A percentile compares a stretch with the other conserved stretches of the same genome.
These are phyloP conservation scores for Drepana arcuata DNA, from an alignment of 1,140 invertebrate genomes.

Conservation along the genomic window DNA sequence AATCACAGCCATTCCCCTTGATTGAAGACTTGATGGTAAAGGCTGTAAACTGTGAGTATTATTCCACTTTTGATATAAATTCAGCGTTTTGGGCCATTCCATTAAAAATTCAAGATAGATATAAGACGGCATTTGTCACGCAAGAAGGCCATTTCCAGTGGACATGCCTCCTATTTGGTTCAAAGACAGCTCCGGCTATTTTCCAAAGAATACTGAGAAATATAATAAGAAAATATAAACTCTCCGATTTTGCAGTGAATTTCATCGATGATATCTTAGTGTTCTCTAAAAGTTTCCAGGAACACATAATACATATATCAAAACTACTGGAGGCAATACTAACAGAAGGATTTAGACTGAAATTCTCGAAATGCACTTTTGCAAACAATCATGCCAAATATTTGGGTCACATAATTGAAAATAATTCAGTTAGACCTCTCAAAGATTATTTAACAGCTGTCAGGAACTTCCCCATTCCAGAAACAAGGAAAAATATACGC, in stretches of 20 bases:
- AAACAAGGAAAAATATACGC: conserved; percentile 18
- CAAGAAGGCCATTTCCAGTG: conserved; percentile 8
- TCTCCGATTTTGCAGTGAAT: conserved; percentile 6
- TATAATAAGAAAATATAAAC: conserved; percentile 10
- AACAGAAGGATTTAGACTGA: conserved; percentile 34
- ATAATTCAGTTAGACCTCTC: conserved; percentile 29
- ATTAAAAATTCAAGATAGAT: conserved; percentile 6
- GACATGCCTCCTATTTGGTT: conserved; percentile 8
- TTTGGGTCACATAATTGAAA: conserved; percentile 35
- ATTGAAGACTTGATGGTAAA: conserved; percentile 12
- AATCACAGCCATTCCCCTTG: conserved; percentile 8
- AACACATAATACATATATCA: conserved; percentile 12
- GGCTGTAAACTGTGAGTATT: conserved; percentile 9
- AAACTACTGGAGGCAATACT: conserved; percentile 10
- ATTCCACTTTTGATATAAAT: conserved; percentile 10
- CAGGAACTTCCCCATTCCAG: conserved; percentile 27
- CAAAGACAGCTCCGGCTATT: conserved; percentile 7
- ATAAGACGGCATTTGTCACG: conserved; percentile 9
- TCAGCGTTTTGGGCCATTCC: conserved; percentile 10
- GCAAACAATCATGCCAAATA: conserved; percentile 31
- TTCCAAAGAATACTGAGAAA: conserved; percentile 10
- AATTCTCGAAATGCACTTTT: conserved; percentile 39
- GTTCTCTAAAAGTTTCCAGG: conserved; percentile 5
- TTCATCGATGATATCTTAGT: conserved; percentile 12
- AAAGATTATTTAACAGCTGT: conserved; percentile 40